These are phyloP conservation scores for Conus ventricosus DNA, from an alignment of 1,140 invertebrate genomes.

Conservation along the genomic window DNA sequence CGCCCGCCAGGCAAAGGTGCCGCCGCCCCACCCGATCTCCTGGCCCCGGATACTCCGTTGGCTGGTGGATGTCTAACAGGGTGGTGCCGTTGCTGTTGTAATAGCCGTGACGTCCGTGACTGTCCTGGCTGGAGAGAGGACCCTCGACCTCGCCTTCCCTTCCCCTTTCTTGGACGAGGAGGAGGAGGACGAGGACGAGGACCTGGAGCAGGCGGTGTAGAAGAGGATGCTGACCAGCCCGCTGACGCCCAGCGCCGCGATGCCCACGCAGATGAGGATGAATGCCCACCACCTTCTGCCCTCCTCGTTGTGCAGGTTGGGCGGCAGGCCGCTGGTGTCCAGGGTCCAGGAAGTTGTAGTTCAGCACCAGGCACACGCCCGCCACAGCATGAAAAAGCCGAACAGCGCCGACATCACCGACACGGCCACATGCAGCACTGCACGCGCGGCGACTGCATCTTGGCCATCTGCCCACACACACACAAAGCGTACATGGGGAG, in stretches of 20 bases:
- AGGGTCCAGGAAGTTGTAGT: slow-evolving; percentile 59
- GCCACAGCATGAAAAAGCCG: slow-evolving; percentile 61
- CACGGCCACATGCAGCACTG: slow-evolving; percentile 60
- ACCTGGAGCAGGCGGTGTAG: slow-evolving; percentile 43
- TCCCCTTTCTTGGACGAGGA: background rate
- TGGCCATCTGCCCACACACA: slow-evolving; percentile 55
- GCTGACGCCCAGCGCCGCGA: slow-evolving; percentile 39
- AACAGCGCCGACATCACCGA: slow-evolving; percentile 58
- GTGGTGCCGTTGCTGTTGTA: slow-evolving; percentile 11
- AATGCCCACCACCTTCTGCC: slow-evolving; percentile 61
- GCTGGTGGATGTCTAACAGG: background rate
- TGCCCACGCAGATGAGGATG: slow-evolving; percentile 54
- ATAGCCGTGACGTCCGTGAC: background rate
- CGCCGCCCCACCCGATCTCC: background rate
- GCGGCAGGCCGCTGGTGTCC: slow-evolving; percentile 52
- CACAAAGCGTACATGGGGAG: background rate
- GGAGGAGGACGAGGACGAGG: background rate
- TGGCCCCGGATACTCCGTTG: background rate
- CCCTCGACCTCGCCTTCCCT: background rate
- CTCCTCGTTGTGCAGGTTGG: slow-evolving; percentile 57
- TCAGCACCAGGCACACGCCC: slow-evolving; percentile 60
- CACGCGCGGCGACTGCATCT: slow-evolving; percentile 55
- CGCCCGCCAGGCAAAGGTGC: background rate
- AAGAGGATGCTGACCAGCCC: slow-evolving; percentile 46
- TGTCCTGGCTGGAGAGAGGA: background rate